These are phyloP conservation scores for Datnioides undecimradiatus DNA, from an alignment of 2,113 vertebrate species.

Conservation along the genomic window DNA sequence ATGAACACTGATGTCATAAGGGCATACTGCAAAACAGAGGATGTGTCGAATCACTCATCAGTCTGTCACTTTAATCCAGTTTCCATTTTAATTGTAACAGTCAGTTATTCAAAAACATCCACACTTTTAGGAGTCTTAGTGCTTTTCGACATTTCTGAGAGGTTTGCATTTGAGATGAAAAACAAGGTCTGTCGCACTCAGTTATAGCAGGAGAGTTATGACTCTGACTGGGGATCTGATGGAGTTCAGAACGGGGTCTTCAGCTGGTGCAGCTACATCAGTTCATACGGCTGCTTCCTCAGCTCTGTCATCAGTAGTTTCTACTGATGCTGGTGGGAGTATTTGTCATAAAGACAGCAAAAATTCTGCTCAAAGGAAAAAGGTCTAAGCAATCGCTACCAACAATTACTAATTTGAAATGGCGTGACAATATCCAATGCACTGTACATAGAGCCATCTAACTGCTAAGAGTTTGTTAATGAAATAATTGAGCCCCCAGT, in stretches of 20 bases:
- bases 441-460: neutral
- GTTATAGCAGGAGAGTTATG: neutral
- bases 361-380: slow-evolving; percentile 2
- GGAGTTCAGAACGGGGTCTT: slow-evolving; percentile 28
- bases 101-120: neutral
- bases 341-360: neutral
- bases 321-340: neutral
- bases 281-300: neutral
- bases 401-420: neutral
- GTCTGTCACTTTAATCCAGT: neutral
- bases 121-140: neutral
- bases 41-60: neutral
- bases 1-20: neutral
- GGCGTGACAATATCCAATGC: slow-evolving; percentile 8
- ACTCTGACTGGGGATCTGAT: slow-evolving; percentile 8
- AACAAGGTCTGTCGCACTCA: neutral
- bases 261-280: slow-evolving; percentile 8
- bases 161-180: neutral
- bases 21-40: neutral
- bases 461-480: slow-evolving; percentile 21
- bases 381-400: neutral
- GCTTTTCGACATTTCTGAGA: neutral
- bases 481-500: slow-evolving; percentile 42
- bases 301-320: slow-evolving; percentile 12
- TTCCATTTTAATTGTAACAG: neutral